Base-by-base conservation (phyloP, 2,113 vertebrate species). In the Cyphomyrus plagiostoma region DNA sequence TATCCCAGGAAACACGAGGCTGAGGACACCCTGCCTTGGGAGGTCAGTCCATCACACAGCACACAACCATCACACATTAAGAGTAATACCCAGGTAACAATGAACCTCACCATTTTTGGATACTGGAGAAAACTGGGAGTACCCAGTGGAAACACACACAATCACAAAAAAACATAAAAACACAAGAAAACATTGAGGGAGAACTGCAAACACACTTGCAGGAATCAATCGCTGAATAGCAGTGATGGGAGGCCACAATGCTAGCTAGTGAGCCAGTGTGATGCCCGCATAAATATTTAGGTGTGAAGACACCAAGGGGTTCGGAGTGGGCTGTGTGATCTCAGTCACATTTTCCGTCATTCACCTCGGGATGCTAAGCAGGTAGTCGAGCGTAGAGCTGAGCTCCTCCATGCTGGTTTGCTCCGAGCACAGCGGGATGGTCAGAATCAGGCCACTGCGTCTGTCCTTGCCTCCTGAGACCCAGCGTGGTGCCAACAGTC, bases 331-430 rank as follows among this genome's bases (percentile, higher is more conserved):
- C 26, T 46, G 49, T 45, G 49, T 19, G 19, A 52, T 21, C 15
- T 52, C 19, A 42, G 58, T 15, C n/a, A 74, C 23, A 74, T 45
- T 83, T 49, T 53, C 77, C 23, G 26, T 86, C 89, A 96, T 92
- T 96, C 93, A 99, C 98, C 98, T 99, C 95, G 98, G 98, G 93
- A 99, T 99, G 93, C 98, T 96, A 56, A 99, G 97, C 87, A 99
- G 96, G 90, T 99, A 99, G 94, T 99, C 97, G 90, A 99, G 94
- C 0, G 98, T 99, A 93, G 97, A 95, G 89, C 98, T 98, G 91
- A 99, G 96, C 92, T 99, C 98, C 91, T 99, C 98, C 98, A 99
- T 98, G 94, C 96, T 99, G 8, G 98, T 99, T 95, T 99, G 98
- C 89, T 99, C 98, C 0, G 98, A 97, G 91, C 98, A 97, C 93